Evolutionary conservation across 2,113 vertebrate species (phyloP), one percentile per base, ranked within the genome.

Genomic region (Glaucomys volans): DNA sequence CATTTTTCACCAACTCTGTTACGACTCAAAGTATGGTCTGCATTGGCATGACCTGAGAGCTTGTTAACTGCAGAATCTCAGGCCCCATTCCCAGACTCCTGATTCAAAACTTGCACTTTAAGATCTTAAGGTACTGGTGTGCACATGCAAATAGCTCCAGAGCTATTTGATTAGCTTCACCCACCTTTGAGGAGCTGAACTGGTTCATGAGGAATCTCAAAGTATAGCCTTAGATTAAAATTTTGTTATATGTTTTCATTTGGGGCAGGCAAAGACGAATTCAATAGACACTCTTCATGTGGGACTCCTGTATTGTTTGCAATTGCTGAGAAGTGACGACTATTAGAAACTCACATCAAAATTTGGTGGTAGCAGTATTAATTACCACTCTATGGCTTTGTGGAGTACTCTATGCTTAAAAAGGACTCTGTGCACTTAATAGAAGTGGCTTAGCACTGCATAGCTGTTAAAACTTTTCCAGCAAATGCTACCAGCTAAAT

Each of bases 401-500:
- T 64, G 37, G 72, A 47, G 2, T 81, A 50, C 30, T 88, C 80
- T 40, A 64, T 54, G 82, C 67, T 90, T 92, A 66, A 26, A 76
- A 96, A 47, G 44, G 52, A 87, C 59, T 74, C 18, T 0, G 1
- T 22, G 32, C 59, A 57, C 20, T 92, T 91, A 85, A 59, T 74
- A 90, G 83, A 93, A 94, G 74, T 62, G 52, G 8, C 14, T 96
- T 77, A 90, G 67, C 18, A 79, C 42, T 88, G 59, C 35, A 42
- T 88, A 86, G 80, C 84, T 97, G 81, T 96, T 96, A 90, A 96
- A 97, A 94, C 44, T 87, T 97, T 87, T 52, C 30, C 35, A 79
- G 81, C 74, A 97, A 97, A 95, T 67, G 90, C 80, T 83, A 82
- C 93, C 81, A 95, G n/a, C 94, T 97, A 98, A 98, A 96, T 97